Base-by-base conservation (phyloP, 2,888 invertebrate genomes). In the Folsomia candida region DNA sequence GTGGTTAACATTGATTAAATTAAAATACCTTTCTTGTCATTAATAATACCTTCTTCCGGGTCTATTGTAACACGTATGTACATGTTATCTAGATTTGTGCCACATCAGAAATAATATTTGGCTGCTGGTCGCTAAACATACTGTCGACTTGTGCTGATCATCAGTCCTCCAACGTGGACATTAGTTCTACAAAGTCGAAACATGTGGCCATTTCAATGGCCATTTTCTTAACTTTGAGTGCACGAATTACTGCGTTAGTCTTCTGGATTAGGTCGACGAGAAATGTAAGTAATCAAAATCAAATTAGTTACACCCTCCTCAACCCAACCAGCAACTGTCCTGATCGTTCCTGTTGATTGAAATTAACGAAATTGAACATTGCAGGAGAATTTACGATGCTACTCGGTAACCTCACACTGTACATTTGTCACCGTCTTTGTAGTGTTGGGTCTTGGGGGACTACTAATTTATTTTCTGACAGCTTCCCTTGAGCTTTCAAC, bases 81-180 rank as follows among this genome's bases (percentile, higher is more conserved):
- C n/a, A n/a, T 71, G 68, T 68, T 71, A 54, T 59, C 64, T 67
- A 73, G 73, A 73, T 70, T 65, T 73, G 73, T 68, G 70, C 73
- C 14, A 73, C 70, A 51, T 70, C 70, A 20, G 73, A 73, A 64
- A 64, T 73, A 22, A 68, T 73, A 3, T 61, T 73, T 28, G 73
- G 73, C 51, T 51, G 27, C 29, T 73, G 73, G 73, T 70, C 70
- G 63, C 67, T 73, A 6, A 65, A 58, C 68, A 66, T 73, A 25
- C 25, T 73, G 47, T 54, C 65, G n/a, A n/a, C 51, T 2, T 27
- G 18, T 27, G 25, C 25, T 18, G n/a, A 51, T n/a, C n/a, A n/a
- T n/a, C n/a, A n/a, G n/a, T n/a, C n/a, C n/a, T 20, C 22, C 9
- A 65, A 27, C 4, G 27, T 26, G 26, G 57, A 65, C 2, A 27